Base-by-base conservation (phyloP, 37 sponge, comb jelly and placozoan species). In the Eunapius fragilis region DNA sequence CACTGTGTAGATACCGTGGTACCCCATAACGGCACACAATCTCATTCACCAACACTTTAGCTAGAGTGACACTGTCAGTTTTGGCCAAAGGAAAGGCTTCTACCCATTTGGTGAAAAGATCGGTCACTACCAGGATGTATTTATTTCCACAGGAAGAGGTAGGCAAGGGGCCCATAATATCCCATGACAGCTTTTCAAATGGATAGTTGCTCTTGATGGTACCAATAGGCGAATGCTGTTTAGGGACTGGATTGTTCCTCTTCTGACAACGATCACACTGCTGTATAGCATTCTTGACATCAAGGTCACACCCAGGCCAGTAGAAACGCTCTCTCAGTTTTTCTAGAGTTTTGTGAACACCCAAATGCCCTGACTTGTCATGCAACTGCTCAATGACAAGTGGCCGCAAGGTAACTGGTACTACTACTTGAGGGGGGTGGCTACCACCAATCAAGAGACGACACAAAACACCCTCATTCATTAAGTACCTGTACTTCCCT, bases 11-110 rank as follows among this genome's bases (percentile, higher is more conserved):
- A 25, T 25, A 14, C 25, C 38, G 7, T 5, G 88, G 88, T 6
- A 87, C 82, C 19, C 82, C 88, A 74, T 76, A 75, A 14, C 88
- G 37, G 68, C 70, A 75, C 30, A 86, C 70, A 77, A 85, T 32
- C 34, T 85, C 78, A 77, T 77, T n/a, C 69, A 85, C 77, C 11
- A 85, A 31, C 5, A 85, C 37, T 67, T 33, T 77, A 31, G 85
- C 85, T 25, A 77, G 24, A 9, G 77, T 76, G 9, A 28, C 25
- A 22, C 70, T 22, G 68, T n/a, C 37, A 36, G 68, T 50, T n/a
- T 37, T 28, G 14, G 36, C 27, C 11, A 77, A 23, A 31, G 85
- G 78, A 38, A 85, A 85, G 27, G 78, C 85, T 77, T 85, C 85
- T 37, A 68, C 70, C 85, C 77, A 85, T 25, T 85, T 75, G 70